phyloP scores from a whole-genome alignment of 2,797 vertebrate genomes.

The Remorina albescens region DNA sequence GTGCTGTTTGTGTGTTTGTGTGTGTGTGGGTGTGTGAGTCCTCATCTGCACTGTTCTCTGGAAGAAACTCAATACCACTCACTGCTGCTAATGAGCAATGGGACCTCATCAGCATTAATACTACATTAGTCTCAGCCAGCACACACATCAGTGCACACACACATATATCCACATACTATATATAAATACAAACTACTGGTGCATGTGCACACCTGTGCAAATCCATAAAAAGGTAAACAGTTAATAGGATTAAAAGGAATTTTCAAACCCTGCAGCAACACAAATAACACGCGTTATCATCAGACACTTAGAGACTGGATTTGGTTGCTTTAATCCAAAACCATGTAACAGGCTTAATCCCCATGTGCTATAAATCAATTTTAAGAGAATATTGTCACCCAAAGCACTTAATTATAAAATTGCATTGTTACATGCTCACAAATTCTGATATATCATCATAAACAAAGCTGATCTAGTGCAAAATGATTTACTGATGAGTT shows the following conservation, averaged over 20 bases:
- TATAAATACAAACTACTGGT: slow-evolving; percentile 44
- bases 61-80: slow-evolving; percentile 81
- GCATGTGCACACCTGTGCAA: slow-evolving; percentile 55
- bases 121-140: slow-evolving; percentile 72
- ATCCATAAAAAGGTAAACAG: slow-evolving; percentile 66
- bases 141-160: slow-evolving; percentile 38
- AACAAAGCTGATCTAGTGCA: slow-evolving; percentile 1
- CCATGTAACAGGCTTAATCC: slow-evolving; percentile 46
- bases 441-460: background rate
- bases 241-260: slow-evolving; percentile 67
- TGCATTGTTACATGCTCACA: slow-evolving; percentile 2
- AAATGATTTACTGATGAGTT: slow-evolving; percentile 11
- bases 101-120: slow-evolving; percentile 84
- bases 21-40: slow-evolving; percentile 39
- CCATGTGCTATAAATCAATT: slow-evolving; percentile 23
- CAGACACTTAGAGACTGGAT: slow-evolving; percentile 38
- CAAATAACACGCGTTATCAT: slow-evolving; percentile 38
- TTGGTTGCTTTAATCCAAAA: slow-evolving; percentile 51
- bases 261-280: slow-evolving; percentile 33
- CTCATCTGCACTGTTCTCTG: slow-evolving; percentile 56
- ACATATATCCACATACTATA: slow-evolving; percentile 27
- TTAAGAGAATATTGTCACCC: slow-evolving; percentile 26
- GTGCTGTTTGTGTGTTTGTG: slow-evolving; percentile 39
- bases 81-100: slow-evolving; percentile 81
- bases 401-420: slow-evolving; percentile 16